Base-by-base conservation (phyloP, 2,888 invertebrate species). In the Drosophila cognata region DNA sequence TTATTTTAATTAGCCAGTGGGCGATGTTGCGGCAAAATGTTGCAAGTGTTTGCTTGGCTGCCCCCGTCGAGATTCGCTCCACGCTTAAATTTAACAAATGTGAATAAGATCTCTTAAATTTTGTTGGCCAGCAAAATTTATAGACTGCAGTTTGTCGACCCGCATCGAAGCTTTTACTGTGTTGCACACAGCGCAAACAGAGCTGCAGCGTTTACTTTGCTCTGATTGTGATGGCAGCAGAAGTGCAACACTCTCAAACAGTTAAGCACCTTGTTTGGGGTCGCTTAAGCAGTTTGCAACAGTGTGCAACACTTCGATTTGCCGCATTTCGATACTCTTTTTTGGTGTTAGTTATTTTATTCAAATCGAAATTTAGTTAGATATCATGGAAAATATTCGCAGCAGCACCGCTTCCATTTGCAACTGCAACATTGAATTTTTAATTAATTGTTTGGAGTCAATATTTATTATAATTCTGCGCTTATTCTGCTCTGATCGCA, bases 1-100 rank as follows among this genome's bases (percentile, higher is more conserved):
- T 75, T 83, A 88, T 80, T 85, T 88, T 85, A 85, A 85, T 85
- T 85, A 86, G 84, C 75, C 63, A 70, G 68, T 69, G 62, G 50
- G 46, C 71, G 73, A 43, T 53, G 67, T 63, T 58, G 28, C 21
- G 62, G 41, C 71, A 64, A 55, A 66, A 67, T 74, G 73, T 72
- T 73, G 29, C 76, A 71, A 65, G 48, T 74, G 66, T 59, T 74
- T 77, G 66, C 67, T 29, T 36, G 29, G 46, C 52, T 21, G n/a
- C 41, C 51, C 36, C 36, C 38, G 4, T 41, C 28, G n/a, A 18
- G 46, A 13, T 28, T 46, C 31, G 25, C 25, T 31, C 41, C 21
- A 11, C 11, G 6, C 41, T 18, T 43, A 50, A 28, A 29, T 25
- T 55, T 28, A 48, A 13, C 36, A 52, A 25, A 56, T 63, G 63